These are phyloP conservation scores for Papilio machaon DNA, from an alignment of 1,140 invertebrate species.

Conservation along the genomic window DNA sequence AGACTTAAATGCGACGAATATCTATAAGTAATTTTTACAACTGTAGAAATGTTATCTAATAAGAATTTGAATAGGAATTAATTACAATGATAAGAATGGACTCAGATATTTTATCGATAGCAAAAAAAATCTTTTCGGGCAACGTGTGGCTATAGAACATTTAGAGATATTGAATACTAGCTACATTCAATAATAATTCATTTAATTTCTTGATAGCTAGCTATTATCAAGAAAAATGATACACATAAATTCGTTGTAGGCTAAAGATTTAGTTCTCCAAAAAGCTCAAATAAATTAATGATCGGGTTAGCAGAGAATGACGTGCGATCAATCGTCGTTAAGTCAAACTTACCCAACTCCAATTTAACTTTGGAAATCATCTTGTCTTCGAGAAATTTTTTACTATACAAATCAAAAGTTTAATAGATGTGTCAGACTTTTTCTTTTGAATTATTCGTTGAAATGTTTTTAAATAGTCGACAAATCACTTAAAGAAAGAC, in stretches of 20 bases:
- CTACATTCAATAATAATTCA: too few species aligned
- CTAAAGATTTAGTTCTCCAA: not conserved
- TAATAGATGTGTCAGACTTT: conserved; percentile 1
- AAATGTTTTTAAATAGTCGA: not conserved
- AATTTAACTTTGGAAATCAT: conserved; percentile 13
- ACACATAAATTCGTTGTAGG: not conserved
- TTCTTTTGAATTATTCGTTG: not conserved
- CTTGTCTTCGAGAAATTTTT: conserved; percentile 15
- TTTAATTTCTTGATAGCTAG: too few species aligned
- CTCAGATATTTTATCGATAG: not conserved
- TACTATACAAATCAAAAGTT: conserved; percentile 15
- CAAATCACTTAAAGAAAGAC: not conserved
- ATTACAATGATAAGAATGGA: too few species aligned
- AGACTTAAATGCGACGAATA: too few species aligned
- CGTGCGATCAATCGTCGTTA: conserved; percentile 18
- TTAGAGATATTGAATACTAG: not conserved
- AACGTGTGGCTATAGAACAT: not conserved
- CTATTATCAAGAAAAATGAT: not conserved
- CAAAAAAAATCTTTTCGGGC: not conserved
- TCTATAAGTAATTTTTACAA: not conserved
- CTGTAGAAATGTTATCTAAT: too few species aligned
- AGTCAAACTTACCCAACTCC: conserved; percentile 10
- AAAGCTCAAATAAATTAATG: conserved; percentile 1
- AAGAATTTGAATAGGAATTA: too few species aligned
- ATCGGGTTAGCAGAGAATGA: conserved; percentile 1